phyloP scores from a whole-genome alignment of 1,140 invertebrate species.

The Lepidurus couesii region DNA sequence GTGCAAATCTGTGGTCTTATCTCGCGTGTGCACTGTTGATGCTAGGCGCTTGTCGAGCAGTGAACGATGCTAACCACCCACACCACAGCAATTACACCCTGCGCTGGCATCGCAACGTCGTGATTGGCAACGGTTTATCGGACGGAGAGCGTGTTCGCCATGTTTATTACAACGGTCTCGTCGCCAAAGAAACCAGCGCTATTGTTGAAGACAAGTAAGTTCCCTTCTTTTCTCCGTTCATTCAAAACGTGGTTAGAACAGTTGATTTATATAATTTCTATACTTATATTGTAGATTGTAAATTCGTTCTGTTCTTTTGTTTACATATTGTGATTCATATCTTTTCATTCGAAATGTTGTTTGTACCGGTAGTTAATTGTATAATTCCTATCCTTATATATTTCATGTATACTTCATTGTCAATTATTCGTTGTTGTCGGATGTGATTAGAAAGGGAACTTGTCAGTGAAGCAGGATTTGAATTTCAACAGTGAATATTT shows the following conservation, averaged over 20 bases:
- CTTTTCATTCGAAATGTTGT: no score
- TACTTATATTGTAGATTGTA: no score
- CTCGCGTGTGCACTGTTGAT: background rate
- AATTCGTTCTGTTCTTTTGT: no score
- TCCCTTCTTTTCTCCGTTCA: slow-evolving; percentile 30
- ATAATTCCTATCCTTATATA: no score
- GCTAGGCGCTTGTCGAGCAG: background rate
- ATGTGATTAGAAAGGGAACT: no score
- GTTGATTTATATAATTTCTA: slow-evolving; percentile 6
- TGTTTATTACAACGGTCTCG: slow-evolving; percentile 54
- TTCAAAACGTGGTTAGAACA: background rate
- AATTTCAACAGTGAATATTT: no score
- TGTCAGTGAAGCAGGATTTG: no score
- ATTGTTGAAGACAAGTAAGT: slow-evolving; percentile 38
- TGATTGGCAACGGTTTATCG: slow-evolving; percentile 44
- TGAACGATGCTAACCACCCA: background rate
- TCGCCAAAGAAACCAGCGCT: slow-evolving; percentile 58
- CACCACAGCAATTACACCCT: slow-evolving; percentile 1
- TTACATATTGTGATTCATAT: no score
- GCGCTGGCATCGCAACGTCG: background rate
- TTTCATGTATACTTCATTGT: no score
- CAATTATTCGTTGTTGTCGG: no score
- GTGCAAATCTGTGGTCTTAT: background rate
- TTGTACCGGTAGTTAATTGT: no score
- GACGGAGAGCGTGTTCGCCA: slow-evolving; percentile 59